Evolutionary conservation across 2,113 vertebrate genomes (phyloP).

Genomic region (Rhombomys opimus): DNA sequence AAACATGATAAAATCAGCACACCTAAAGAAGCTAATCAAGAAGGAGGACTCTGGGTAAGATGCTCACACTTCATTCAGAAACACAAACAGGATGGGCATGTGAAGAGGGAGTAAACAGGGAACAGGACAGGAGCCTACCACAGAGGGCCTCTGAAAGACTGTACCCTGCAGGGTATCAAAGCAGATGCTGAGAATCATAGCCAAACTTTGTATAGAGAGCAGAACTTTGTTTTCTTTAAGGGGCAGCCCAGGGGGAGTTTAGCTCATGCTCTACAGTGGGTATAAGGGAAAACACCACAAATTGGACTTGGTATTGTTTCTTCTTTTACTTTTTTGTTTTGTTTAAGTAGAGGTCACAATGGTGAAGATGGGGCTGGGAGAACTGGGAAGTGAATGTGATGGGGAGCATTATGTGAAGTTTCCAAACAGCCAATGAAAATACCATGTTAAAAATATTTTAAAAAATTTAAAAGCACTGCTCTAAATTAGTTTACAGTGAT

Average conservation of each 20-base stretch:
- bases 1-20: too few relatives aligned
- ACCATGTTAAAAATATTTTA: neutral
- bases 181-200: too few relatives aligned
- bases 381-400: neutral
- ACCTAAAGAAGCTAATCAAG: too few relatives aligned
- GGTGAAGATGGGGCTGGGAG: neutral
- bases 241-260: neutral
- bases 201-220: too few relatives aligned
- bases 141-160: too few relatives aligned
- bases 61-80: too few relatives aligned
- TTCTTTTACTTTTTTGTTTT: neutral
- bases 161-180: too few relatives aligned
- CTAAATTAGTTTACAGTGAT: neutral
- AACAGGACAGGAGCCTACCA: too few relatives aligned
- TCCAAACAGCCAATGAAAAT: neutral
- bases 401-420: neutral
- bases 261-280: neutral
- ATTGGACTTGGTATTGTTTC: neutral
- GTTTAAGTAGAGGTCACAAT: neutral
- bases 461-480: neutral
- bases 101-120: too few relatives aligned
- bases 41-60: too few relatives aligned
- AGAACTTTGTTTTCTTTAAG: neutral
- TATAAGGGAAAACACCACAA: neutral
- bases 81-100: too few relatives aligned